A percentile compares a stretch with the other conserved stretches of the same genome.
Conservation (phyloP, 2,113 vertebrate genomes). For the Plotosus lineatus region DNA sequence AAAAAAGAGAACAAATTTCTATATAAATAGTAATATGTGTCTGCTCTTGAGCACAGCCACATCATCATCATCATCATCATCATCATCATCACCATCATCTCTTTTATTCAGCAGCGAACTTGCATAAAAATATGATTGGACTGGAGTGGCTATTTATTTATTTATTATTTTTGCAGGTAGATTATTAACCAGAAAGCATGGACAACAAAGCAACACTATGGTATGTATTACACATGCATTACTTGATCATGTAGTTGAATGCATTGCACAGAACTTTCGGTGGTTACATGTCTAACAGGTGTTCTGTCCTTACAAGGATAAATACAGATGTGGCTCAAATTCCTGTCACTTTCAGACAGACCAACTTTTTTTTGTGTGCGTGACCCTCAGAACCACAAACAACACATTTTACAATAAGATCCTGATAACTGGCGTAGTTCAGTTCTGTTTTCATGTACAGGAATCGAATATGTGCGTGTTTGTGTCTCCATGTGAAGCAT, state of each 20-base stretch:
- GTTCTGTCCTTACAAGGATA: background rate
- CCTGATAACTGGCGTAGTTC: background rate
- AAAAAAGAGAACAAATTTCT: no score
- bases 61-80: no score
- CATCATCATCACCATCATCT: no score
- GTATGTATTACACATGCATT: slow-evolving; percentile 14
- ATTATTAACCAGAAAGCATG: background rate
- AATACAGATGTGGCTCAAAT: background rate
- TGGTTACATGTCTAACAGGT: background rate
- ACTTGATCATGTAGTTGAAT: no score
- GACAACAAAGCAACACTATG: background rate
- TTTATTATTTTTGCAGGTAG: background rate
- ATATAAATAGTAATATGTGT: no score
- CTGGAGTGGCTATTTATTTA: no score
- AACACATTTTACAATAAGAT: background rate
- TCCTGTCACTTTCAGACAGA: background rate
- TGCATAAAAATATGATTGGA: no score
- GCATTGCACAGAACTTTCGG: background rate
- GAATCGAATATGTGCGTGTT: background rate
- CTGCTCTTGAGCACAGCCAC: no score
- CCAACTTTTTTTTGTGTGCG: background rate
- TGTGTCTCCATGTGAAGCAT: background rate
- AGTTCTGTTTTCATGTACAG: background rate
- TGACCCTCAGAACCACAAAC: background rate
- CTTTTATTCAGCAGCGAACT: no score